Percentiles rank a stretch among this genome's conserved stretches.
phyloP scores from a whole-genome alignment of 2,797 vertebrate species.

The Acanthornis magna region DNA sequence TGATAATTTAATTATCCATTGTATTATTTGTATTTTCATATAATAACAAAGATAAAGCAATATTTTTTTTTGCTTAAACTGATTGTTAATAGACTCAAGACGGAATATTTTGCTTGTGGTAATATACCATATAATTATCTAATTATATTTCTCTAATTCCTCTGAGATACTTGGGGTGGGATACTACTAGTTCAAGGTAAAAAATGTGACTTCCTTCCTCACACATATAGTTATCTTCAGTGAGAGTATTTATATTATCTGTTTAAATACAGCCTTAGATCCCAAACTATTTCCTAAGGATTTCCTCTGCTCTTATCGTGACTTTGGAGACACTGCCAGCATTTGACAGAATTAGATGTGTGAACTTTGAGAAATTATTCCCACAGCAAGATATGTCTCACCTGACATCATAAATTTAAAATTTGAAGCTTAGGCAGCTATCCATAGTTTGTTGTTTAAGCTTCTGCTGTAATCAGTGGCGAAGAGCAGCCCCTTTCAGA shows the following conservation, averaged over 20 bases:
- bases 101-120: not conserved
- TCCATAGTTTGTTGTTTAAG: not conserved
- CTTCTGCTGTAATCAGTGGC: not conserved
- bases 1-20: not conserved
- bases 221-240: not conserved
- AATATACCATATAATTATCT: not conserved
- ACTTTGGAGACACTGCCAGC: not conserved
- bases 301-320: not conserved
- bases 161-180: not conserved
- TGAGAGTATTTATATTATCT: not conserved
- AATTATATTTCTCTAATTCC: not conserved
- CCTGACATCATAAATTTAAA: not conserved
- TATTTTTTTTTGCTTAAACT: not conserved
- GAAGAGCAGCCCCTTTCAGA: not conserved
- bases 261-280: not conserved
- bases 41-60: not conserved
- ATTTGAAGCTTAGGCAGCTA: not conserved
- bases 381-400: not conserved
- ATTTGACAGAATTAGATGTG: not conserved
- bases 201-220: not conserved
- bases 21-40: not conserved
- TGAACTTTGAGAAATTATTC: not conserved
- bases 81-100: not conserved
- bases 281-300: slow-evolving; percentile 3
- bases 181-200: not conserved